phyloP scores from a whole-genome alignment of 2,113 vertebrate genomes.

The Syrmaticus mikado region DNA sequence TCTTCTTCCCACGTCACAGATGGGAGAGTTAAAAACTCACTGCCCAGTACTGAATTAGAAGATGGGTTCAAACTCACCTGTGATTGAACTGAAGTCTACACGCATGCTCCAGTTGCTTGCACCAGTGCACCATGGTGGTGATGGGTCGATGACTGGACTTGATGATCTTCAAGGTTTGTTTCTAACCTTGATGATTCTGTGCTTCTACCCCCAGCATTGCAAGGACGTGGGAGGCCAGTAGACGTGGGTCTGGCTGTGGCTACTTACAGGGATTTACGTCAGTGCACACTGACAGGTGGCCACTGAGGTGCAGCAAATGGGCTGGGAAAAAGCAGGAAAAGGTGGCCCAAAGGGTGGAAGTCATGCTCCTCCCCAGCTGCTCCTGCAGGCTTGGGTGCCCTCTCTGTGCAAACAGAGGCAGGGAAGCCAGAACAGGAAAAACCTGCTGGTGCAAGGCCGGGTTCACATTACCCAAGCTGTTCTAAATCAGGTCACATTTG shows the following conservation, averaged over 20 bases:
- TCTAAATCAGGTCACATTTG: slow-evolving; percentile 38
- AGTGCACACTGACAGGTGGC: neutral
- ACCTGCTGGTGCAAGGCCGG: neutral
- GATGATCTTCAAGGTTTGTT: neutral
- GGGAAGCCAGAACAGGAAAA: slow-evolving; percentile 57
- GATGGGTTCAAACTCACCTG: neutral
- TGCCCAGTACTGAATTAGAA: neutral
- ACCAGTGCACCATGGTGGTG: neutral
- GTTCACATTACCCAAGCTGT: slow-evolving; percentile 39
- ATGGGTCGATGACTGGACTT: no score
- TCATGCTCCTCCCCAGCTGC: neutral
- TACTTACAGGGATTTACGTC: neutral
- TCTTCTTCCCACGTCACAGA: neutral
- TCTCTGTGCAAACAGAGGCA: slow-evolving; percentile 1
- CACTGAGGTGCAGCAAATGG: neutral
- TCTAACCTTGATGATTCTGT: neutral
- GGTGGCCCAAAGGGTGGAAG: neutral
- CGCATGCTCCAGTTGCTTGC: neutral
- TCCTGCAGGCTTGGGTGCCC: neutral
- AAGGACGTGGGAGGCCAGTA: rapidly evolving
- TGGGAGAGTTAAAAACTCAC: neutral
- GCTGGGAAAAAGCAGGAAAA: neutral
- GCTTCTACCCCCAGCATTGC: rapidly evolving
- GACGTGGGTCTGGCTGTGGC: neutral
- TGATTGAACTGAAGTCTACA: neutral